Percentiles rank a stretch among this genome's conserved stretches.
These are phyloP conservation scores for Eucidaris tribuloides DNA, from an alignment of 35 echinoderm and acorn worm species.

Conservation along the genomic window DNA sequence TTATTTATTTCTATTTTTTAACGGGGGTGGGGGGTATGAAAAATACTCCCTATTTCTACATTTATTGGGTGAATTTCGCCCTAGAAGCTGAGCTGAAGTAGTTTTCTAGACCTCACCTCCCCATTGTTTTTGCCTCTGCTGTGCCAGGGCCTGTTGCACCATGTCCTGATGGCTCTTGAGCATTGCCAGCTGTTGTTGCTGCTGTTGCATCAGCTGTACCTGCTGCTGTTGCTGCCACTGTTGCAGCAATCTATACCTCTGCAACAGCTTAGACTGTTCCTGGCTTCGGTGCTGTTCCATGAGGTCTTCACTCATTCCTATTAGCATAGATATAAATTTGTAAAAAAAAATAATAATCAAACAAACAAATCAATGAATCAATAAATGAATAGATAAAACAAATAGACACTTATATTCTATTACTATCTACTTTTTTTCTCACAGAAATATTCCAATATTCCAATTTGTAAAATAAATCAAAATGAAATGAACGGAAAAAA, in stretches of 20 bases:
- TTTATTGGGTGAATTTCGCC: neutral
- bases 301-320: constrained; percentile 6
- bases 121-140: constrained; percentile 9
- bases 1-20: neutral
- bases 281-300: constrained; percentile 4
- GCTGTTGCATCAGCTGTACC: neutral
- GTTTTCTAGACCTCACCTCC: neutral
- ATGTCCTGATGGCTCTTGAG: constrained; percentile 8
- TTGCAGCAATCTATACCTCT: neutral
- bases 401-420: too few relatives aligned
- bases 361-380: neutral
- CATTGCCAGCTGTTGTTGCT: constrained; percentile 10
- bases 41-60: neutral
- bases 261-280: neutral
- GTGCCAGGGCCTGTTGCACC: constrained; percentile 17
- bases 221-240: constrained; percentile 34
- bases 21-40: neutral
- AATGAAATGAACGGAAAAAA: neutral
- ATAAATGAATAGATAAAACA: too few relatives aligned
- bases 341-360: neutral
- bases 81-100: neutral
- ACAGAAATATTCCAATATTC: neutral
- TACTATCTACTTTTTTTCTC: neutral
- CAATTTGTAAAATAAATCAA: neutral
- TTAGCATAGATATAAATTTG: neutral